A percentile compares a stretch with the other conserved stretches of the same genome.
phyloP scores from a whole-genome alignment of 2,797 vertebrate species.

The Danio jaintianensis region DNA sequence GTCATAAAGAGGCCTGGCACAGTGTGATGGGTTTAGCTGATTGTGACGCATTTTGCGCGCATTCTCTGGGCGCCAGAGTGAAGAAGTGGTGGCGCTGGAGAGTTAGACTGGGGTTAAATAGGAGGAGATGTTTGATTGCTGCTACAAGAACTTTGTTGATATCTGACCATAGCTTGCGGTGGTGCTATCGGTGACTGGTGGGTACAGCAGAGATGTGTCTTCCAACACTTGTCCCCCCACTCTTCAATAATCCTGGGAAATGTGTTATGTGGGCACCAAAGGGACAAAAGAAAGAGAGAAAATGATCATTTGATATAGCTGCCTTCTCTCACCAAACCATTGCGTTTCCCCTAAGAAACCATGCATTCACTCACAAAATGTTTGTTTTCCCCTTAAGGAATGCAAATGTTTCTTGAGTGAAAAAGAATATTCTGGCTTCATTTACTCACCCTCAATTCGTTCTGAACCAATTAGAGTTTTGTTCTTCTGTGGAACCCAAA shows the following conservation, averaged over 20 bases:
- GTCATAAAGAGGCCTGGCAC: constrained; percentile 32
- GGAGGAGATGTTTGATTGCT: constrained; percentile 52
- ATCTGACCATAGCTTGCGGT: constrained; percentile 39
- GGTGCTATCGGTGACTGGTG: constrained; percentile 3
- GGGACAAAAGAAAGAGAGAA: not conserved
- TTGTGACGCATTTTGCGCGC: constrained; percentile 6
- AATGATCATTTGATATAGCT: not conserved
- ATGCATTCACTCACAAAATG: too few species aligned
- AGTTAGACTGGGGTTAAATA: constrained; percentile 43
- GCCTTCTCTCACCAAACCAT: not conserved
- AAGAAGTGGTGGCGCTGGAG: constrained; percentile 9
- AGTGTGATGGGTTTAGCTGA: constrained; percentile 43
- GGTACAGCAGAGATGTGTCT: not conserved
- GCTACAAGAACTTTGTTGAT: constrained; percentile 13
- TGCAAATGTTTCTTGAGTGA: too few species aligned
- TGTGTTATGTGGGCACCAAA: constrained; percentile 17
- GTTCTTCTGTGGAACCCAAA: too few species aligned
- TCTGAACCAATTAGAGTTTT: too few species aligned
- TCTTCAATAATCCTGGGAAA: constrained; percentile 11
- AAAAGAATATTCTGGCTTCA: too few species aligned
- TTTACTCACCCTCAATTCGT: too few species aligned
- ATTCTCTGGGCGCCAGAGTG: constrained; percentile 36
- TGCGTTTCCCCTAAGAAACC: not conserved
- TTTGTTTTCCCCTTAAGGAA: not conserved
- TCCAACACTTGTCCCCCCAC: not conserved